Conservation (phyloP, 1,140 invertebrate species). For the Kradibia gibbosae region DNA sequence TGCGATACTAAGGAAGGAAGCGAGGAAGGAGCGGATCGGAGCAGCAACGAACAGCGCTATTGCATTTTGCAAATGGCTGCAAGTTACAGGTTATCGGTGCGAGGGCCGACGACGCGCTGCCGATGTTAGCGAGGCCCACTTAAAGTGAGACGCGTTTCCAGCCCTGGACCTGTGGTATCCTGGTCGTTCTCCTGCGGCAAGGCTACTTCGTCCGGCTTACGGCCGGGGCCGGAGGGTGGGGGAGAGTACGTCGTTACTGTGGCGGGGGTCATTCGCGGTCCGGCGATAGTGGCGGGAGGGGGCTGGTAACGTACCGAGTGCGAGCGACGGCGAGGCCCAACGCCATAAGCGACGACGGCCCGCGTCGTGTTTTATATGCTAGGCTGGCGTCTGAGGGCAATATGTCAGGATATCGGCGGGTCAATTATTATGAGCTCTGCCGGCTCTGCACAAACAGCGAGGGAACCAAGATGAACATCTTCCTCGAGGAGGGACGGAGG, state of each 20-base stretch:
- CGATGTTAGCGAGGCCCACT: neutral
- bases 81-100: conserved; percentile 43
- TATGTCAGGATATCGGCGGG: conserved; percentile 79
- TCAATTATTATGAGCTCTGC: conserved; percentile 82
- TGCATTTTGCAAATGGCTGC: conserved; percentile 50
- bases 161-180: neutral
- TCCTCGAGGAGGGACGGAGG: conserved; percentile 77
- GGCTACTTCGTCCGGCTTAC: neutral
- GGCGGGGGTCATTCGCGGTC: no score
- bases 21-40: no score
- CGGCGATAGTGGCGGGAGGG: no score
- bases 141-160: neutral
- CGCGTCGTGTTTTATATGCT: conserved; percentile 26
- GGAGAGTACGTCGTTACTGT: no score
- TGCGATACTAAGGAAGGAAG: no score
- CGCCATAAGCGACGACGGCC: neutral
- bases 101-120: conserved; percentile 20
- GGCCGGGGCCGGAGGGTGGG: no score
- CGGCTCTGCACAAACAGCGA: conserved; percentile 79
- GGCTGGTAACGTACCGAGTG: neutral
- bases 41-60: conserved; percentile 22
- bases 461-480: conserved; percentile 78
- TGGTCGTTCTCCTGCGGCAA: neutral
- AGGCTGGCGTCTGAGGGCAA: conserved; percentile 24
- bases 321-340: neutral